A percentile compares a stretch with the other conserved stretches of the same genome.
phyloP scores from a whole-genome alignment of 1,140 invertebrate species.

The Holotrichia oblita region DNA sequence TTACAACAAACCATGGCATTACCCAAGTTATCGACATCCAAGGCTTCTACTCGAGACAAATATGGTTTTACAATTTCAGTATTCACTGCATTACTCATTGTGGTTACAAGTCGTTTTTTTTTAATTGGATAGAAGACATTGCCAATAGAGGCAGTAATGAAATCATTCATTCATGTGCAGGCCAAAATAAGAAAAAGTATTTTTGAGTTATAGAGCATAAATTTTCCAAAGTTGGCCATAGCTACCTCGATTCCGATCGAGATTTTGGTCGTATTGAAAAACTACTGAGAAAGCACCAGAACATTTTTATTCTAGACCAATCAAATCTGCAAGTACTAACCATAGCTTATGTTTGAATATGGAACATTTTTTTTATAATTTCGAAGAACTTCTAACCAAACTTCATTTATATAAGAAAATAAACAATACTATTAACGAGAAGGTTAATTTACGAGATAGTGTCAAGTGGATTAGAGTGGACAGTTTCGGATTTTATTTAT shows the following conservation, averaged over 20 bases:
- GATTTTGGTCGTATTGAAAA: too few relatives aligned
- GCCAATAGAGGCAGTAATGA: too few relatives aligned
- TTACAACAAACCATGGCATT: too few relatives aligned
- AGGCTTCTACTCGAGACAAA: conserved; percentile 46
- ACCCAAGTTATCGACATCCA: too few relatives aligned
- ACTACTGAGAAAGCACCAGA: not conserved
- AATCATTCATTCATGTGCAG: not conserved
- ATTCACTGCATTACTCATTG: too few relatives aligned
- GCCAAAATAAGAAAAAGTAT: not conserved
- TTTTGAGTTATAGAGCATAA: too few relatives aligned
- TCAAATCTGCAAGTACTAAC: not conserved
- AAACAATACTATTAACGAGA: not conserved
- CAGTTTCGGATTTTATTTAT: conserved; percentile 17
- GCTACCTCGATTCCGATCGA: too few relatives aligned
- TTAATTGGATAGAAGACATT: not conserved
- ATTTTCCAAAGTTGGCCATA: too few relatives aligned
- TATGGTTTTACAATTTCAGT: conserved; percentile 44
- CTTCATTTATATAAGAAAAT: conserved; percentile 24
- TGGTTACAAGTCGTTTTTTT: too few relatives aligned
- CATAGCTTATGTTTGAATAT: conserved; percentile 14
- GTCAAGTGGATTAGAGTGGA: conserved; percentile 23
- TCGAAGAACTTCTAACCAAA: conserved; percentile 21
- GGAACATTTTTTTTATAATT: conserved; percentile 17
- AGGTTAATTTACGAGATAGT: conserved; percentile 22
- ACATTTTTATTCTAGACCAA: too few relatives aligned